Conservation (phyloP, 2,113 vertebrate genomes). For the Seriola rivoliana region DNA sequence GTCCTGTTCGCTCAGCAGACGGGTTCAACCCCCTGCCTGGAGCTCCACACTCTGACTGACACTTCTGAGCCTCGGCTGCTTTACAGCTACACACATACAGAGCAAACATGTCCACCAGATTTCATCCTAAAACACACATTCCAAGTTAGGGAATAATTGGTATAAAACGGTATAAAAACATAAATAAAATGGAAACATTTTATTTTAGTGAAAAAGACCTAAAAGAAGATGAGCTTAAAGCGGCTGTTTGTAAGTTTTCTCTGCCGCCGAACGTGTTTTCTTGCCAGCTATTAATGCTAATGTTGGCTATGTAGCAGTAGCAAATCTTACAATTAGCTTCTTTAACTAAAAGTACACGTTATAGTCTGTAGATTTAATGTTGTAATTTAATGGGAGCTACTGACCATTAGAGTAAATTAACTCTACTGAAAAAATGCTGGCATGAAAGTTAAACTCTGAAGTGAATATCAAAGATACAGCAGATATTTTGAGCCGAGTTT, state of each 20-base stretch:
- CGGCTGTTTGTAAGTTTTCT: no score
- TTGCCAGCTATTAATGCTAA: no score
- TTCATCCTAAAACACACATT: not conserved
- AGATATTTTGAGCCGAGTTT: not conserved
- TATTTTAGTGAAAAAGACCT: not conserved
- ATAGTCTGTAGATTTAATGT: not conserved
- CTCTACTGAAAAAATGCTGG: not conserved
- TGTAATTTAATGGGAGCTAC: not conserved
- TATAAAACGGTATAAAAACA: not conserved
- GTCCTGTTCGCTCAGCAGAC: conserved; percentile 48
- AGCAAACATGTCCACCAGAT: not conserved
- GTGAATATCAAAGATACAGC: not conserved
- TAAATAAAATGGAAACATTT: no score
- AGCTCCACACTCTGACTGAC: conserved; percentile 45
- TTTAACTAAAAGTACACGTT: not conserved
- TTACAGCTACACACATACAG: conserved; percentile 8
- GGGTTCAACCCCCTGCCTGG: conserved; percentile 41
- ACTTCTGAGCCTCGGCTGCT: conserved; percentile 23
- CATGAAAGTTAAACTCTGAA: not conserved
- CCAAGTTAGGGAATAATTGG: no score
- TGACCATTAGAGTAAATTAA: not conserved
- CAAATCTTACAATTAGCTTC: no score
- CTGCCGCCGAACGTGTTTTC: no score
- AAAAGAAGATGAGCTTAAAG: not conserved
- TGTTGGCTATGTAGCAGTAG: no score